Evolutionary conservation across 2,113 vertebrate genomes (phyloP), one percentile per base, ranked within the genome.

Genomic region (Platysteira castanea): DNA sequence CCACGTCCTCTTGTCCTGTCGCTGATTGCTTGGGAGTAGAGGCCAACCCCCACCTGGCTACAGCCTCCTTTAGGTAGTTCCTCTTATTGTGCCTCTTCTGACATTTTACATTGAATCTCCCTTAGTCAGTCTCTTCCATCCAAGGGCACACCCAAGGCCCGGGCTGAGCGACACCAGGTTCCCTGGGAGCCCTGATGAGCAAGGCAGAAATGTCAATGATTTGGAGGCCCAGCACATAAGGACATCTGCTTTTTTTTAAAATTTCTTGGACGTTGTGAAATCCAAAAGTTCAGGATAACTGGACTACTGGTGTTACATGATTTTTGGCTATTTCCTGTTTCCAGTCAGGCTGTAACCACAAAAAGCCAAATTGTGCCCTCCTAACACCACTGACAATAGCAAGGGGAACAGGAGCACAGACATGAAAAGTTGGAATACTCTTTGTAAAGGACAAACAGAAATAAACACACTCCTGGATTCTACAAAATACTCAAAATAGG

Each of bases 121-220:
- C 26, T 87, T 37, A 44, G 39, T 68, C 31, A 89, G 33, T 84
- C 52, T 17, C 60, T 30, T 67, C 53, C 24, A 33, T 78, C 47
- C 0, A 1, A 65, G 13, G 49, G 39, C n/a, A 75, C 31, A 64
- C 69, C 61, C 0, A 0, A 87, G 74, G 60, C 9, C 65, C 56
- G 57, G 50, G 42, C 60, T 50, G 50, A 78, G 68, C 56, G 44
- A 44, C 0, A 3, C 4, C 28, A 46, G 3, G 53, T 76, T 24
- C 37, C 15, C 17, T 60, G n/a, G 28, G 37, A 79, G 10, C 14
- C 14, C 26, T 69, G 53, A 57, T 46, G 23, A 87, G 21, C 52
- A 53, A 35, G 18, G n/a, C 46, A 94, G 56, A 87, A 91, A 84
- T 42, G 21, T 54, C 61, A 50, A 0, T 12, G 19, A 9, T 49